These are phyloP conservation scores for Boloria selene DNA, from an alignment of 2,888 invertebrate genomes.

Conservation along the genomic window DNA sequence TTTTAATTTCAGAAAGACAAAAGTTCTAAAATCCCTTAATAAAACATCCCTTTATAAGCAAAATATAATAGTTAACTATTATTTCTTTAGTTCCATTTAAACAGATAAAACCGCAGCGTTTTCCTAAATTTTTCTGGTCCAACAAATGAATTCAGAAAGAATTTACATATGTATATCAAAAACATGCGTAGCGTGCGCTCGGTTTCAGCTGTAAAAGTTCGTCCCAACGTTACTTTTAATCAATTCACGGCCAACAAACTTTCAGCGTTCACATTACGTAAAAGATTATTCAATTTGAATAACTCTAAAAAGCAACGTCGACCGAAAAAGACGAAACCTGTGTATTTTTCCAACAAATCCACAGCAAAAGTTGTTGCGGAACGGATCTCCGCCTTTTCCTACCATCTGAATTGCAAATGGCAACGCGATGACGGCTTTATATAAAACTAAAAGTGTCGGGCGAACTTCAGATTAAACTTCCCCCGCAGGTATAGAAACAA, in stretches of 20 bases:
- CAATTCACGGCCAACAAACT: constrained; percentile 41
- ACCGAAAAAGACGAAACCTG: constrained; percentile 62
- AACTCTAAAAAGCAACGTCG: constrained; percentile 62
- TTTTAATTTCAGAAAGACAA: no score
- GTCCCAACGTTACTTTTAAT: constrained; percentile 39
- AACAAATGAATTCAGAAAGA: constrained; percentile 12
- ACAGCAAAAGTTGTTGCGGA: constrained; percentile 67
- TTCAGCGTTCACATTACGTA: constrained; percentile 41
- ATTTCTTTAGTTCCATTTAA: background rate
- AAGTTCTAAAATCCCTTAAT: no score
- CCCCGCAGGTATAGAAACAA: constrained; percentile 78
- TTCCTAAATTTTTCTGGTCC: background rate
- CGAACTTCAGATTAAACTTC: constrained; percentile 81
- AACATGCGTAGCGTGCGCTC: constrained; percentile 11
- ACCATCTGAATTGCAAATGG: constrained; percentile 81
- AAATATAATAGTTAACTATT: background rate
- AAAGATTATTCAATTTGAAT: constrained; percentile 71
- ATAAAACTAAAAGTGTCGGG: constrained; percentile 80
- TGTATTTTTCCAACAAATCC: constrained; percentile 77
- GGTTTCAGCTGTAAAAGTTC: constrained; percentile 15
- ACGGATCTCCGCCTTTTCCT: constrained; percentile 73
- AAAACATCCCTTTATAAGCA: no score
- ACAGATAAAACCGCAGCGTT: constrained; percentile 3
- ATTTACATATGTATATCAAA: constrained; percentile 8
- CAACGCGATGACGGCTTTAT: constrained; percentile 74